phyloP scores from a whole-genome alignment of 2,797 vertebrate genomes.

The Cyclura pinguis region DNA sequence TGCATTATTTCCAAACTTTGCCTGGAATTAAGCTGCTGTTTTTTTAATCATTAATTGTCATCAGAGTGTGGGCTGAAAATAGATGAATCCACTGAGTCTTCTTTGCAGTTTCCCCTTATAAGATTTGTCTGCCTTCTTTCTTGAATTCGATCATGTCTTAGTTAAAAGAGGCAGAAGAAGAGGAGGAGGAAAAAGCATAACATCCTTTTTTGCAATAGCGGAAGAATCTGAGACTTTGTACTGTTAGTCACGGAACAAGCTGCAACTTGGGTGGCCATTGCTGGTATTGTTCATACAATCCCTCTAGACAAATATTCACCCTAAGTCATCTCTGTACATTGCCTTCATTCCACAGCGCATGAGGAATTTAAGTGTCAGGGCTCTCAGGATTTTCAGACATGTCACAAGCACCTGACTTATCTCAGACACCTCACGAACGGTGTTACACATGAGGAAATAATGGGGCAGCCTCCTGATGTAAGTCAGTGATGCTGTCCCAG shows the following conservation, averaged over 20 bases:
- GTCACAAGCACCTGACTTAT: slow-evolving; percentile 5
- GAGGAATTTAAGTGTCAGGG: background rate
- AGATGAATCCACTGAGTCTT: background rate
- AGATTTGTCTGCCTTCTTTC: background rate
- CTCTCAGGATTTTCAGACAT: slow-evolving; percentile 8
- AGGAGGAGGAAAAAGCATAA: background rate
- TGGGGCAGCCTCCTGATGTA: background rate
- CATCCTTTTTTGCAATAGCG: background rate
- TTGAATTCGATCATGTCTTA: background rate
- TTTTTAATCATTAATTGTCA: background rate
- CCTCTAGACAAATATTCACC: slow-evolving; percentile 18
- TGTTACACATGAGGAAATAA: background rate
- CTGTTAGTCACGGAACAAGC: slow-evolving; percentile 19
- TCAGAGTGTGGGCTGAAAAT: background rate
- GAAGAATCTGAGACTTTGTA: slow-evolving; percentile 4
- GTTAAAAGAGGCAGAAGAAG: background rate
- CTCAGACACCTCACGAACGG: background rate
- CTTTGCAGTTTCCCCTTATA: background rate
- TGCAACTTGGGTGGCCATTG: background rate
- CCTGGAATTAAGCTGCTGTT: background rate
- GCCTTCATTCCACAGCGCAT: slow-evolving; percentile 17
- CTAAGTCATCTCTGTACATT: slow-evolving; percentile 3
- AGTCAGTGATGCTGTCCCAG: background rate
- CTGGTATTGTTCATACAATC: background rate
- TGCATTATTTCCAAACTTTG: background rate